Percentiles rank a stretch among this genome's conserved stretches.
phyloP scores from a whole-genome alignment of 2,113 vertebrate species.

The Arvicanthis niloticus region DNA sequence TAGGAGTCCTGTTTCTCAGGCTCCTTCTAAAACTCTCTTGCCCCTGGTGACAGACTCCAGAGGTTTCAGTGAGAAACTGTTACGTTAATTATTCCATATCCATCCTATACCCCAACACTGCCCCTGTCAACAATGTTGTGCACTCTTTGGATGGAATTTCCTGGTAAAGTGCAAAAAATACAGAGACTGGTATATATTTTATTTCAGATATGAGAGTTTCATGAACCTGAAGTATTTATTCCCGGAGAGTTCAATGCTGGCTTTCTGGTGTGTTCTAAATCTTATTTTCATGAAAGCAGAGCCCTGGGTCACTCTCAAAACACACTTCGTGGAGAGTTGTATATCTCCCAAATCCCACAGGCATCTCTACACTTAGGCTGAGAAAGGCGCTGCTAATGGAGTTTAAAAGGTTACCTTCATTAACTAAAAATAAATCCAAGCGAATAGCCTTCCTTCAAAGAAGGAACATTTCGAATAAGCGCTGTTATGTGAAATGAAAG shows the following conservation, averaged over 20 bases:
- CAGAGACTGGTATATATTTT: background rate
- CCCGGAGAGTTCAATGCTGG: background rate
- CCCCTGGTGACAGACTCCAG: background rate
- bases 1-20: background rate
- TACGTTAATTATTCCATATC: background rate
- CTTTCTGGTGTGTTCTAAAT: conserved; percentile 36
- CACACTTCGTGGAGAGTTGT: conserved; percentile 56
- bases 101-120: background rate
- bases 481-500: conserved; percentile 70
- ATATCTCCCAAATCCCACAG: conserved; percentile 63
- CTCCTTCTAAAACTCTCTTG: background rate
- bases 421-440: conserved; percentile 79
- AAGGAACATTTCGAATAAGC: conserved; percentile 43
- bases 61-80: background rate
- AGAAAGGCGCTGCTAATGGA: conserved; percentile 78
- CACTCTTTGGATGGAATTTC: background rate
- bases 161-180: background rate
- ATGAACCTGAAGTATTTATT: conserved; percentile 4
- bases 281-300: conserved; percentile 52
- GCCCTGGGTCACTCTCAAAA: conserved; percentile 54
- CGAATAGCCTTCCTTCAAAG: conserved; percentile 70
- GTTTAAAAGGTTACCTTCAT: conserved; percentile 81
- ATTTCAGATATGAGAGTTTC: conserved; percentile 14
- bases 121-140: background rate
- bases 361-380: conserved; percentile 63